Evolutionary conservation across 2,797 vertebrate species (phyloP).

Genomic region (Falco berigora): DNA sequence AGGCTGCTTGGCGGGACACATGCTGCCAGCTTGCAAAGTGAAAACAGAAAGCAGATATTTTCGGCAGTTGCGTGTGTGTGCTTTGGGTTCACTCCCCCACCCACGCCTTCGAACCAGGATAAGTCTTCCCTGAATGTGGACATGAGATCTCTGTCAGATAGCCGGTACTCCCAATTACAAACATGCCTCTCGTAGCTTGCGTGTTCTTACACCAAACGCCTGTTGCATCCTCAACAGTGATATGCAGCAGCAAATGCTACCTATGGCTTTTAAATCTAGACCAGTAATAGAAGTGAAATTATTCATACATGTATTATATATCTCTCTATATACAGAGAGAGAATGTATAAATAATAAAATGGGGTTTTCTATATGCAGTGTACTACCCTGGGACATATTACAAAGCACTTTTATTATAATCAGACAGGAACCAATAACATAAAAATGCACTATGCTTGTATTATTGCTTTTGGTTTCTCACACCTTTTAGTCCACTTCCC

Average conservation of each 20-base stretch:
- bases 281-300: background rate
- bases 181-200: background rate
- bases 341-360: slow-evolving; percentile 1
- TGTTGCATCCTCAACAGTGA: background rate
- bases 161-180: background rate
- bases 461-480: background rate
- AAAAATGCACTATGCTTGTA: background rate
- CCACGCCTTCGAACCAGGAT: no score
- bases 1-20: background rate
- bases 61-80: background rate
- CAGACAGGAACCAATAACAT: background rate
- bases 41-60: background rate
- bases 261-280: background rate
- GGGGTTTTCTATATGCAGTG: background rate
- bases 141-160: background rate
- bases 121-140: background rate
- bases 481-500: background rate
- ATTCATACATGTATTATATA: background rate
- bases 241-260: background rate
- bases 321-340: background rate
- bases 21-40: background rate
- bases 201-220: background rate
- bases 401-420: background rate
- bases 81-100: background rate
- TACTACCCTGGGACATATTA: background rate